Conservation (phyloP, 1,140 invertebrate species). For the Meteorus sp. region DNA sequence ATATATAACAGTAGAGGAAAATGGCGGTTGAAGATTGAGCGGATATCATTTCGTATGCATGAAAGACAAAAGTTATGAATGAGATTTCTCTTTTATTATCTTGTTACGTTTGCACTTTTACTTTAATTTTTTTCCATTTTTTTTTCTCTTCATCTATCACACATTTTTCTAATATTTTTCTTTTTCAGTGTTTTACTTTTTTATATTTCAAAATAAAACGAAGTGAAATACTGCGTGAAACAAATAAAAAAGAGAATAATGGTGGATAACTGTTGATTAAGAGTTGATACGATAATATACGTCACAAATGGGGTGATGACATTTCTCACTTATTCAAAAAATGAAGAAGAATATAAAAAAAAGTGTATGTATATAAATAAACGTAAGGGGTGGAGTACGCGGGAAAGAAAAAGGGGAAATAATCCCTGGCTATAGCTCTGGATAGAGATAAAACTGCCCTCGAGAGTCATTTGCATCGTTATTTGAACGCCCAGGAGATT, state of each 20-base stretch:
- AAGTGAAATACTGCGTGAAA: no score
- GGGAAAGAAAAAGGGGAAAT: not conserved
- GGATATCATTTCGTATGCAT: slow-evolving; percentile 36
- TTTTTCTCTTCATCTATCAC: no score
- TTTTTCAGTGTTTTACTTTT: not conserved
- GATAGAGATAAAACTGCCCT: not conserved
- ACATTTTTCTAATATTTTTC: not conserved
- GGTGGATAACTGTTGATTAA: no score
- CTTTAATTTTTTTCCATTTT: not conserved
- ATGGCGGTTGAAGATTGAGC: slow-evolving; percentile 10
- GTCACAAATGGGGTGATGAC: no score
- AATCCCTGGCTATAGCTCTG: not conserved
- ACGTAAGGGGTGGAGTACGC: not conserved
- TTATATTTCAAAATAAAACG: no score
- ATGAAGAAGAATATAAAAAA: no score
- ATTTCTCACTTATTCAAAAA: no score
- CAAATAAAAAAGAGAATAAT: no score
- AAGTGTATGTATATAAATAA: no score
- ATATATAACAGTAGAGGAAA: not conserved
- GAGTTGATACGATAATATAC: no score
- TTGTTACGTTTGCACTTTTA: slow-evolving; percentile 28
- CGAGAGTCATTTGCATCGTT: slow-evolving; percentile 9
- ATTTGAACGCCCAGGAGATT: slow-evolving; percentile 10
- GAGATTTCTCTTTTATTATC: slow-evolving; percentile 36
- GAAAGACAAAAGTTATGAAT: slow-evolving; percentile 36